phyloP scores from a whole-genome alignment of 2,797 vertebrate species.

The Ispidina picta region DNA sequence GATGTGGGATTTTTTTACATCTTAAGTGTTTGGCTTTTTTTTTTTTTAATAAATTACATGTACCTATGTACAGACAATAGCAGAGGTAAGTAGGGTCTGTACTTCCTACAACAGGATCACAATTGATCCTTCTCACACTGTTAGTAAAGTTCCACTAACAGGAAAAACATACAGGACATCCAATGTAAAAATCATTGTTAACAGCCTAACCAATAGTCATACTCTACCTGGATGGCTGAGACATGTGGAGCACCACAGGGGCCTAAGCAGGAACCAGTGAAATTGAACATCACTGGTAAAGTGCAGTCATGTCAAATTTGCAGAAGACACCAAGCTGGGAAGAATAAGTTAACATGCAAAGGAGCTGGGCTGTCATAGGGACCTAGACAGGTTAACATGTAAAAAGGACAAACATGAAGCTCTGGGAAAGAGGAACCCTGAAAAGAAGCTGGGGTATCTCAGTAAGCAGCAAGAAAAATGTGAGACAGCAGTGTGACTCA shows the following conservation, averaged over 20 bases:
- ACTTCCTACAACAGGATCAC: not conserved
- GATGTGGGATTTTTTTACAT: not conserved
- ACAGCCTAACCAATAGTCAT: not conserved
- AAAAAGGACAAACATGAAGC: not conserved
- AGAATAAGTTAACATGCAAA: not conserved
- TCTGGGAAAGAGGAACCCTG: not conserved
- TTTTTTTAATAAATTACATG: not conserved
- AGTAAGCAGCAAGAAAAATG: not conserved
- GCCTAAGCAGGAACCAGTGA: not conserved
- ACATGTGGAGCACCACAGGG: not conserved
- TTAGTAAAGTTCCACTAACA: not conserved
- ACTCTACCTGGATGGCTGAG: not conserved
- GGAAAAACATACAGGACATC: not conserved
- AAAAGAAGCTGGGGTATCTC: not conserved
- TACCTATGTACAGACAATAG: not conserved
- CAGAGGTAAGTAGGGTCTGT: not conserved
- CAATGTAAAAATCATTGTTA: not conserved
- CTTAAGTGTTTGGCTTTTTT: fast-evolving
- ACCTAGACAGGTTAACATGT: not conserved
- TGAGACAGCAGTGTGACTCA: not conserved
- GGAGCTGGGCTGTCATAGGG: not conserved
- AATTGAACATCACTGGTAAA: not conserved
- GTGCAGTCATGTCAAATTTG: not conserved
- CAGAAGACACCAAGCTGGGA: not conserved
- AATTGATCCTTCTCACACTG: not conserved